Evolutionary conservation across 1,140 invertebrate species (phyloP).

Genomic region (Melanaphis sacchari): DNA sequence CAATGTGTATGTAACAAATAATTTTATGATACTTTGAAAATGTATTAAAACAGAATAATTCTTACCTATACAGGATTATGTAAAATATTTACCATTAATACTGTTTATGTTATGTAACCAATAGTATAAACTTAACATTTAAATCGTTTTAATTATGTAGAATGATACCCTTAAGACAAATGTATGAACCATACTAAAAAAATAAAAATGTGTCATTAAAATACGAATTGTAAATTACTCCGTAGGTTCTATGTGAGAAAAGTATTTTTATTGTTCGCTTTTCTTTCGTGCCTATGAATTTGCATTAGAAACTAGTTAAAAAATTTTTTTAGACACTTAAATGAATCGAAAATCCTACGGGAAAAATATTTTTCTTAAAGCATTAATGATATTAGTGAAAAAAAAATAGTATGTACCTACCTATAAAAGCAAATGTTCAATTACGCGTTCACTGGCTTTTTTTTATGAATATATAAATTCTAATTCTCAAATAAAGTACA

Average conservation of each 20-base stretch:
- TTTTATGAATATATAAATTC: background rate
- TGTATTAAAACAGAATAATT: background rate
- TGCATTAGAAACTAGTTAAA: background rate
- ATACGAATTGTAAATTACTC: background rate
- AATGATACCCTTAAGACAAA: background rate
- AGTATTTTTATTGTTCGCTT: background rate
- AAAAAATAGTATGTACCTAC: background rate
- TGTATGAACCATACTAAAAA: background rate
- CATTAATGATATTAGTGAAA: background rate
- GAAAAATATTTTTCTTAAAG: background rate
- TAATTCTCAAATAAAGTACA: background rate
- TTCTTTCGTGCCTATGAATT: background rate
- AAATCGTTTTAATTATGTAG: background rate
- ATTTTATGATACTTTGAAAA: background rate
- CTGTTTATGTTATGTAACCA: background rate
- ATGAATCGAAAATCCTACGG: background rate
- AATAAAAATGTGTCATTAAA: background rate
- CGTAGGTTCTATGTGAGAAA: background rate
- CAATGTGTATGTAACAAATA: background rate
- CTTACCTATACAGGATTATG: background rate
- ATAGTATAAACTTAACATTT: background rate
- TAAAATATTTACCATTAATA: background rate
- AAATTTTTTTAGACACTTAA: background rate
- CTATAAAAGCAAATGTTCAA: background rate
- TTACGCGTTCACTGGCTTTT: background rate